These are phyloP conservation scores for Sylvicola fuscatus DNA, from an alignment of 2,888 invertebrate species.

Conservation along the genomic window DNA sequence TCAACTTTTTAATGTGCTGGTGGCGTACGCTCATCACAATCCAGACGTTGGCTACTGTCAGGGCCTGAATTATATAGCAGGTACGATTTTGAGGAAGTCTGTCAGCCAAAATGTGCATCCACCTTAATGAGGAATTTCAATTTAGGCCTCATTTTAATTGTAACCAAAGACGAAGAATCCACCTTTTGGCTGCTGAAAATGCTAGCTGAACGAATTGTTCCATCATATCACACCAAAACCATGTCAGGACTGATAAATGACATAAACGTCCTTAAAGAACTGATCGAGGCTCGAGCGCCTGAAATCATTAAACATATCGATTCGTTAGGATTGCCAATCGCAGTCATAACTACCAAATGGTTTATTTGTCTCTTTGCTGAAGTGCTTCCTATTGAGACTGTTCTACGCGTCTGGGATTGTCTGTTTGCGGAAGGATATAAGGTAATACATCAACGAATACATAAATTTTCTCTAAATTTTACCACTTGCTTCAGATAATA, in stretches of 20 bases:
- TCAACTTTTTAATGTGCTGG: conserved; percentile 65
- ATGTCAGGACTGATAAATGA: conserved; percentile 82
- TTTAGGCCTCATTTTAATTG: conserved; percentile 54
- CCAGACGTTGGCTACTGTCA: conserved; percentile 82
- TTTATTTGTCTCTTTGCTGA: conserved; percentile 88
- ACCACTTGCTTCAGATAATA: conserved; percentile 32
- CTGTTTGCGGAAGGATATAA: conserved; percentile 88
- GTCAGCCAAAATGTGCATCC: neutral
- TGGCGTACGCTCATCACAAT: conserved; percentile 79
- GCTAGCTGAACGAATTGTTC: conserved; percentile 68
- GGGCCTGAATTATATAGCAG: conserved; percentile 85
- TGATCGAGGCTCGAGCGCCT: conserved; percentile 65
- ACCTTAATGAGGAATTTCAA: neutral
- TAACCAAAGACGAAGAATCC: conserved; percentile 75
- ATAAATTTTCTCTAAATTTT: neutral
- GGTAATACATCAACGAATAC: conserved; percentile 9
- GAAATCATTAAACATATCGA: conserved; percentile 63
- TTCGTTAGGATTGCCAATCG: conserved; percentile 67
- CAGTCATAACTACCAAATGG: conserved; percentile 86
- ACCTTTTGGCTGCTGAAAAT: conserved; percentile 85
- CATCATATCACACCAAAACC: conserved; percentile 73
- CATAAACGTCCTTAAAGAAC: conserved; percentile 71
- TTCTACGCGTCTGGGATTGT: conserved; percentile 88
- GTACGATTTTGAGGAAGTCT: conserved; percentile 14
- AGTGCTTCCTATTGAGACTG: conserved; percentile 85